Base-by-base conservation (phyloP, 2,888 invertebrate genomes). In the Coronaproctus castanopsis region DNA sequence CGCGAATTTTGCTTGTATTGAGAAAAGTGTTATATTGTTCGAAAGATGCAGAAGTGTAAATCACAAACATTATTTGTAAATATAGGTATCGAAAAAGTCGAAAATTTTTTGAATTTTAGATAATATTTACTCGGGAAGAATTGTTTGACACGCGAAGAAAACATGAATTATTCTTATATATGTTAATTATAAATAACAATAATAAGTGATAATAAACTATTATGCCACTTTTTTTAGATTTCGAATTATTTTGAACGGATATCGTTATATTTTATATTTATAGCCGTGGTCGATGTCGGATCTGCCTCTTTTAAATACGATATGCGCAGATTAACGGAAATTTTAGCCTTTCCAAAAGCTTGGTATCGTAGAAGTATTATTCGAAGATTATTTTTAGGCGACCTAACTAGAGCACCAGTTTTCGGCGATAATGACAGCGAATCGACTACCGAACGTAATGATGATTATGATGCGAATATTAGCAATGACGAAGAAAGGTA, bases 291-390 rank as follows among this genome's bases (percentile, higher is more conserved):
- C 67, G 93, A 95, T 74, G 90, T 95, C 66, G 95, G 95, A 22
- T 90, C 89, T 21, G 92, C 92, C 10, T 90, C 89, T 22, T 97
- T 98, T 73, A 95, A 96, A 70, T 98, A 97, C 73, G 97, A 98
- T 72, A 97, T 98, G 95, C 80, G 97, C 48, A 80, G 97, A 0
- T 74, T 98, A 63, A 88, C 92, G 0, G 98, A 98, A 75, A 95
- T 98, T 68, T 76, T 98, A 61, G 93, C 95, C 0, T 96, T 98
- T 71, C 97, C 97, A 0, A 93, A 93, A 74, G 96, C 97, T 18
- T 98, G 98, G 98, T 98, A 98, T 73, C 77, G 96, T 2, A 80
- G 91, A 50, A 88, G 88, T 65, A 90, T 98, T 67, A 92, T 96
- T 24, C 77, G 93, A 5, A 77, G 93, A 22, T 78, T 96, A 69